Evolutionary conservation across 2,888 invertebrate species (phyloP), one percentile per base, ranked within the genome.

Genomic region (Dasysyrphus tricinctus): DNA sequence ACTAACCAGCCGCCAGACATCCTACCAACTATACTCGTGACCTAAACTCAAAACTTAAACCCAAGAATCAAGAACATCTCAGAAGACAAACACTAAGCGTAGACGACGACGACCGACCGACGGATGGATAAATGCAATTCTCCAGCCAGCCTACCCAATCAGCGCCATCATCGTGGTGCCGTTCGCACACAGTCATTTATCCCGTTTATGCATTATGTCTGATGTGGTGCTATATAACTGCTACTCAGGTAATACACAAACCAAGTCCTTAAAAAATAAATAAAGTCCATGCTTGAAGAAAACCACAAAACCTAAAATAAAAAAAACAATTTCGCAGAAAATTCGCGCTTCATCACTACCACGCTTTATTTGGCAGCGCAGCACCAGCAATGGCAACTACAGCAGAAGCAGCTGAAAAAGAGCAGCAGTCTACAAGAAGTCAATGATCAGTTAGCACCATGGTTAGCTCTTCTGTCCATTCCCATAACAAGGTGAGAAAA

Each of bases 391-490:
- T 7, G 19, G 7, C 56, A 34, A 34, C 32, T n/a, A n/a, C 32
- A 34, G 34, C 9, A 57, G 34, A 39, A 61, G 61, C 37, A 61
- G 47, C 44, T 34, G 49, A 81, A 47, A 69, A 74, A 65, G 63
- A 73, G 59, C 61, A 47, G 65, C 80, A 74, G 61, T 81, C 81
- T 59, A 86, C 74, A 81, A 81, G 81, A 69, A 86, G 86, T 81
- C 81, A 86, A 86, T 81, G 78, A 86, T 86, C 86, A 78, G 86
- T 86, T 86, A 86, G 81, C 86, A 81, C 81, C 81, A 86, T 86
- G 78, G 81, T 86, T 78, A 78, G 70, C 74, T 78, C 75, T 59
- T 74, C 81, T 81, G 86, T 81, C 65, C 86, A 86, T 75, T 81
- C 69, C 65, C 81, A 78, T 86, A 86, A 86, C 85, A 86, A 86